Percentiles rank a stretch among this genome's conserved stretches.
Conservation (phyloP, 2,888 invertebrate genomes). For the Altica lythri region DNA sequence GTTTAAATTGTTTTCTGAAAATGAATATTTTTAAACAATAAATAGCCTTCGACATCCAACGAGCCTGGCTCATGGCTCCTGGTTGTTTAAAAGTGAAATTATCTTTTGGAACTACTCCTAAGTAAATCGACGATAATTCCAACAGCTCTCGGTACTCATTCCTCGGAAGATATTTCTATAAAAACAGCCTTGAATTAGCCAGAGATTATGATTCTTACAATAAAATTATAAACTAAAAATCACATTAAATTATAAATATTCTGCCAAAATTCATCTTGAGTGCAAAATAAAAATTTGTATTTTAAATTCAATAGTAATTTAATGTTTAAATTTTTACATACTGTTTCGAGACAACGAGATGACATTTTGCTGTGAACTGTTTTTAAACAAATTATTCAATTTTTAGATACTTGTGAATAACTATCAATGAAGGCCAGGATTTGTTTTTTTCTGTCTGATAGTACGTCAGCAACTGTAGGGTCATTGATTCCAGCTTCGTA, state of each 20-base stretch:
- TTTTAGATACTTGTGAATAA: background rate
- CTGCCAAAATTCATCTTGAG: background rate
- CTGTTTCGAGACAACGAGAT: background rate
- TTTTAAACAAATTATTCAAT: background rate
- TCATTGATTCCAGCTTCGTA: background rate
- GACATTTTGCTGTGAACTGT: slow-evolving; percentile 2
- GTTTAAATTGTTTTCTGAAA: slow-evolving; percentile 2
- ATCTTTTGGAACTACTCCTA: background rate
- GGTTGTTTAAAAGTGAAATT: background rate
- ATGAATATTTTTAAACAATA: slow-evolving; percentile 1
- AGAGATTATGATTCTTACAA: background rate
- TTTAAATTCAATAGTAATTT: background rate
- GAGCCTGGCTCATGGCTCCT: slow-evolving; percentile 2
- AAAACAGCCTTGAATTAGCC: slow-evolving; percentile 2
- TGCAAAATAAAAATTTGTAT: background rate
- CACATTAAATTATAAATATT: slow-evolving; percentile 3
- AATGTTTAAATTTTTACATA: background rate
- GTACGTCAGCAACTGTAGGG: background rate
- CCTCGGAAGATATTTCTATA: slow-evolving; percentile 1
- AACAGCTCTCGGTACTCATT: background rate
- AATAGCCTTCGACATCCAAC: slow-evolving; percentile 1
- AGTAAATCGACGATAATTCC: background rate
- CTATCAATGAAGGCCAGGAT: background rate
- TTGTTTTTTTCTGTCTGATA: background rate
- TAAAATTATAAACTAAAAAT: background rate